Base-by-base conservation (phyloP, 2,113 vertebrate genomes). In the Stigmatopora argus region DNA sequence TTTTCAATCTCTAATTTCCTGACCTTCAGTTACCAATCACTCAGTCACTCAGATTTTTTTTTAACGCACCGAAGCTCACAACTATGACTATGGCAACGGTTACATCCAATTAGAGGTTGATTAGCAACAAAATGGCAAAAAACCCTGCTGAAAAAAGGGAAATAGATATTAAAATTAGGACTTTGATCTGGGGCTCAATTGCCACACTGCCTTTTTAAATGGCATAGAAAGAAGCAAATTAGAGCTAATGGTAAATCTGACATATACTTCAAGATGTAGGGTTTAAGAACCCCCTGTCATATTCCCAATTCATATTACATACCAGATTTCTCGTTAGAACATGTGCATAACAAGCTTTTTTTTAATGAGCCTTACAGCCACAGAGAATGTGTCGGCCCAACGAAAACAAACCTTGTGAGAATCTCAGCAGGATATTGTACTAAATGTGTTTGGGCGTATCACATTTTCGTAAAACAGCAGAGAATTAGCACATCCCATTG, bases 171-270 rank as follows among this genome's bases (percentile, higher is more conserved):
- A 4, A 15, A 67, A 69, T 81, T 78, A 76, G 75, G 78, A 67
- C 73, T 70, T 62, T 67, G 56, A 66, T 53, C 57, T 34, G 69
- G 79, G 47, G 67, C 48, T 60, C 82, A 73, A 77, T 77, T 80
- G 73, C 75, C 70, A 76, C 66, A 15, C 11, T 1, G 12, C 46
- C 71, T 69, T 1, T 5, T 71, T 81, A 84, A 86, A 77, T 77
- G 68, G 78, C 70, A 71, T 65, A 62, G 81, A 86, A 82, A 73
- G 78, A 82, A 58, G 64, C 75, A 70, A 87, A 86, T 80, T 84
- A 77, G 81, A 84, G 74, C 62, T 78, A 17, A 62, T 48, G 77
- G 77, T 80, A 75, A 79, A 67, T 78, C 48, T 80, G 82, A 86
- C 80, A 83, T 62, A 75, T 76, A 72, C 71, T 10, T 63, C 21